Evolutionary conservation across 2,113 vertebrate genomes (phyloP), one percentile per base, ranked within the genome.

Genomic region (Ranitomeya imitator): DNA sequence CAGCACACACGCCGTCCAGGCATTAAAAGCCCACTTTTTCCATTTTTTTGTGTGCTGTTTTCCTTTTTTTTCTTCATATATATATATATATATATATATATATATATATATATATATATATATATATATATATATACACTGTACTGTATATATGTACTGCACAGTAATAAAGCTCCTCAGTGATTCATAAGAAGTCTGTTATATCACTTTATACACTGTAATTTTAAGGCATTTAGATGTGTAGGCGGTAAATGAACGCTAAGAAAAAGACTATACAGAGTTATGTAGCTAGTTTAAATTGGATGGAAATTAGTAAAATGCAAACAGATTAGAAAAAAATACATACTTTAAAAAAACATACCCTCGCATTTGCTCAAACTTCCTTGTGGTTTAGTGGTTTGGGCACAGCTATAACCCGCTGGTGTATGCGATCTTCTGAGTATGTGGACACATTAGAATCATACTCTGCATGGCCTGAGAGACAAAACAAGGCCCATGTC

Each of bases 351-450:
- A 76, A 76, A 76, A 76, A 26, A n/a, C 69, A 23, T 69, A 23
- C 7, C 61, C 26, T 63, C 45, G 7, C 61, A 23, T 83, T 67
- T 15, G 63, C 23, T 61, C 54, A 76, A 37, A 54, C 61, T 69
- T 52, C 61, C 63, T 69, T 69, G 59, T 82, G 61, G 61, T 83
- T 52, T n/a, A 23, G 81, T 67, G 45, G 37, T 83, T 80, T 83
- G 63, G 81, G 69, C 61, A 83, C 7, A 83, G 61, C 63, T 83
- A 45, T n/a, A 52, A 31, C 60, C 59, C 67, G 45, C 23, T 37
- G 57, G 23, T 60, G 57, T 60, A 81, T 81, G 54, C 15, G 26
- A 16, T 59, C n/a, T 60, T 60, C n/a, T 31, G 23, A 80, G 12
- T 26, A 57, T 18, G 7, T 55, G 77, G 52, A 57, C 77, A 79